Percentiles rank a stretch among this genome's conserved stretches.
Evolutionary conservation across 2,888 invertebrate species (phyloP).

Genomic region (Lasioglossum pauxillum): DNA sequence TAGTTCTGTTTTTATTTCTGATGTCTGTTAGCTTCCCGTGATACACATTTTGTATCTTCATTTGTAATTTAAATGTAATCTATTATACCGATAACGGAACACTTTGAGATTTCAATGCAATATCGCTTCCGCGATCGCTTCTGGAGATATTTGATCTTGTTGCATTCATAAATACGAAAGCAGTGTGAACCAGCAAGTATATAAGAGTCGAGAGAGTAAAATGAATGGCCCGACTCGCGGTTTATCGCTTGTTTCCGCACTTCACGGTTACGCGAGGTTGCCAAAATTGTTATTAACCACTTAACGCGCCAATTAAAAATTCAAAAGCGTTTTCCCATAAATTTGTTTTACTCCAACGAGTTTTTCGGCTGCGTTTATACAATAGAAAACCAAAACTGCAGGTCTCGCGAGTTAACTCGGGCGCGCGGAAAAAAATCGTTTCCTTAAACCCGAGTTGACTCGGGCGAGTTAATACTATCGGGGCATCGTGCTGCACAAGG

Average conservation of each 20-base stretch:
- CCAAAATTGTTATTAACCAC: constrained; percentile 5
- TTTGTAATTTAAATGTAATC: not conserved
- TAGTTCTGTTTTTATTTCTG: not conserved
- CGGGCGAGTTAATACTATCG: not conserved
- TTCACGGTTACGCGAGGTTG: not conserved
- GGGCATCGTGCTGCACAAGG: not conserved
- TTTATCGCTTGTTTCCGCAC: not conserved
- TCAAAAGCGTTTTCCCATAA: no score
- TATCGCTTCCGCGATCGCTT: not conserved
- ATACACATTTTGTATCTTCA: constrained; percentile 4
- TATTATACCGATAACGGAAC: not conserved
- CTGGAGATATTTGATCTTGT: constrained; percentile 2
- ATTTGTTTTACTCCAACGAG: no score
- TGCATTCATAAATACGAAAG: not conserved
- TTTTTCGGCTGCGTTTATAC: no score
- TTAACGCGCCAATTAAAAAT: no score
- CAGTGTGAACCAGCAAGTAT: not conserved
- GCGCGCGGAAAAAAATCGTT: no score
- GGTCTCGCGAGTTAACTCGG: no score
- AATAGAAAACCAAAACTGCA: no score
- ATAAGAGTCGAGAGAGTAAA: not conserved
- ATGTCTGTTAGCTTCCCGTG: not conserved
- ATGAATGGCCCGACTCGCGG: not conserved
- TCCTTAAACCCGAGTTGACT: no score
- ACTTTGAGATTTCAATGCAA: not conserved